These are phyloP conservation scores for Pangasius krempfi DNA, from an alignment of 2,797 vertebrate genomes.

Conservation along the genomic window DNA sequence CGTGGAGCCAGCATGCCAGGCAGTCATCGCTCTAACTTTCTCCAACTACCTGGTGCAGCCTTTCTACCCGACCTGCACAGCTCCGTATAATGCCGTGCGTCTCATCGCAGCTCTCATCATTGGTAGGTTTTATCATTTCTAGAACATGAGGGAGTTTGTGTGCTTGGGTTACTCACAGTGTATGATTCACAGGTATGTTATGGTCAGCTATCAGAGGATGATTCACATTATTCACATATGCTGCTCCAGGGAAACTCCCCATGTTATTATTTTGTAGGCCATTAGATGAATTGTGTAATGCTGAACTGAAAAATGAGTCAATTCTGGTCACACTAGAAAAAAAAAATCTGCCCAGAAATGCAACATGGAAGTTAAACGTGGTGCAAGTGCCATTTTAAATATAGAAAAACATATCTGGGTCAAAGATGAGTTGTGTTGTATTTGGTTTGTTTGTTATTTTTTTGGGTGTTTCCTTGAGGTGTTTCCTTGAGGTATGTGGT, in stretches of 20 bases:
- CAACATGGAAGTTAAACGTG: neutral
- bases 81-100: constrained; percentile 74
- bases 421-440: neutral
- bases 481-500: neutral
- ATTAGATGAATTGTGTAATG: neutral
- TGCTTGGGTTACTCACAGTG: neutral
- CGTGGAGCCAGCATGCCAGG: constrained; percentile 81
- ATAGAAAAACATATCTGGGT: neutral
- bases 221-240: neutral
- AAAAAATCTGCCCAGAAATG: neutral
- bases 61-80: constrained; percentile 75
- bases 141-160: neutral
- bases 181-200: neutral
- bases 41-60: constrained; percentile 81
- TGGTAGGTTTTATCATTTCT: constrained; percentile 66
- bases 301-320: neutral
- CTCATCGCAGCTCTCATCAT: constrained; percentile 80
- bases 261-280: neutral
- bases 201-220: neutral
- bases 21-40: constrained; percentile 82
- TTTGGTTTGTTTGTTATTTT: neutral
- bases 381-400: neutral
- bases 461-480: neutral
- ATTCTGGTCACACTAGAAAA: neutral
- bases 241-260: neutral